These are phyloP conservation scores for Diabrotica balteata DNA, from an alignment of 2,888 invertebrate species.

Conservation along the genomic window DNA sequence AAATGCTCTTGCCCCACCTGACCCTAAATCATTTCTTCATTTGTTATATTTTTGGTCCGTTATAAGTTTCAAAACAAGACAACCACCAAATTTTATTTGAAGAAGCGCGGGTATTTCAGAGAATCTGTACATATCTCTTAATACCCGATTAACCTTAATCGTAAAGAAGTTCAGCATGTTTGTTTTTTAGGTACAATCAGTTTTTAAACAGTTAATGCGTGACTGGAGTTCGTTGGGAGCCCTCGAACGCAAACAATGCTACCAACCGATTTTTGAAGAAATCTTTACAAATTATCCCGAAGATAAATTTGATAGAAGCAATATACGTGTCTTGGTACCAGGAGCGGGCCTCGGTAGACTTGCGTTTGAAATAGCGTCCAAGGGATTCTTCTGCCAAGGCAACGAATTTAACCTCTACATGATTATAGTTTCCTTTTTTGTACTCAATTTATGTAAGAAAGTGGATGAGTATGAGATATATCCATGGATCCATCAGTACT, in stretches of 20 bases:
- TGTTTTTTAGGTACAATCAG: constrained; percentile 74
- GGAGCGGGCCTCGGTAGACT: constrained; percentile 96
- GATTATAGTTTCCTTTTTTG: constrained; percentile 95
- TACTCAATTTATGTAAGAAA: constrained; percentile 82
- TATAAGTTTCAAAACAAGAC: too few species aligned
- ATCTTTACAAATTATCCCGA: constrained; percentile 76
- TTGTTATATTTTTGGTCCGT: too few species aligned
- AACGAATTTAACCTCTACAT: constrained; percentile 98
- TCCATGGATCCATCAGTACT: constrained; percentile 95
- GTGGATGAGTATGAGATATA: constrained; percentile 82
- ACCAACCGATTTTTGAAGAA: constrained; percentile 87
- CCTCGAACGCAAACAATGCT: constrained; percentile 84
- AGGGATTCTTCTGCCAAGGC: constrained; percentile 92
- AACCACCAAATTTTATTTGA: too few species aligned
- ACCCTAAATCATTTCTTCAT: too few species aligned
- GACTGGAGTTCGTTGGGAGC: constrained; percentile 93
- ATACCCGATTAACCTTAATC: too few species aligned
- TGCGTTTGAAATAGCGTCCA: constrained; percentile 90
- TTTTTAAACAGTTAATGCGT: constrained; percentile 93
- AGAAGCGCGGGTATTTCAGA: too few species aligned
- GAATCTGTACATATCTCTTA: too few species aligned
- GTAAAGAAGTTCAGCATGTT: too few species aligned
- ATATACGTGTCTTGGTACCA: constrained; percentile 85
- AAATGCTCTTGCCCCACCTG: too few species aligned
- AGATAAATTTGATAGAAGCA: constrained; percentile 64